Conservation (phyloP, 2,797 vertebrate species). For the Toxotes lorentzi region DNA sequence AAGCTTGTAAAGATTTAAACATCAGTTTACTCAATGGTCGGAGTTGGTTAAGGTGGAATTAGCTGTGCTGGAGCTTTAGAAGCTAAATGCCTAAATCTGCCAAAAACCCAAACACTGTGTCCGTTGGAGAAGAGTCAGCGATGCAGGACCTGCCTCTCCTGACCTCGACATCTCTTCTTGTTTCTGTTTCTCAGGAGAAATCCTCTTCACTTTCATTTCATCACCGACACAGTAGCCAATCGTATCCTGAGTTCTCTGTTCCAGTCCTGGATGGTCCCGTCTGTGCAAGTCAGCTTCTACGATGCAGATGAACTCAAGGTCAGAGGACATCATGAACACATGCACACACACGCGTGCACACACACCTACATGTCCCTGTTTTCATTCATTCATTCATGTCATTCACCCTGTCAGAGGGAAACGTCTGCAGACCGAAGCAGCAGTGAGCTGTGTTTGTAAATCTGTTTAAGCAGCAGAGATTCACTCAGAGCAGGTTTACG, state of each 20-base stretch:
- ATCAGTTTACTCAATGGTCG: background rate
- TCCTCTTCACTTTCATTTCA: slow-evolving; percentile 95
- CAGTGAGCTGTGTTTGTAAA: slow-evolving; percentile 14
- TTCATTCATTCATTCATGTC: too few species aligned
- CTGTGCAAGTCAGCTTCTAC: slow-evolving; percentile 94
- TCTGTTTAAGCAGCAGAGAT: slow-evolving; percentile 16
- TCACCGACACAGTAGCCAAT: slow-evolving; percentile 92
- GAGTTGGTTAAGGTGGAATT: too few species aligned
- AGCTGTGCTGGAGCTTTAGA: background rate
- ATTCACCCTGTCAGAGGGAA: slow-evolving; percentile 37
- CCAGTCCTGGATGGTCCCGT: slow-evolving; percentile 96
- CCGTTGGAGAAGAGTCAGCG: too few species aligned
- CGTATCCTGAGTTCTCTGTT: slow-evolving; percentile 92
- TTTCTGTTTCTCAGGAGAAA: slow-evolving; percentile 88
- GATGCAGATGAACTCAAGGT: slow-evolving; percentile 94
- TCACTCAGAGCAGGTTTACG: background rate
- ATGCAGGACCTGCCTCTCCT: too few species aligned
- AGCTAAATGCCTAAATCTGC: background rate
- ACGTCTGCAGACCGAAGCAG: background rate
- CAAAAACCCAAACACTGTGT: too few species aligned
- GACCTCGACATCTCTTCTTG: background rate
- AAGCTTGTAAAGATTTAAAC: slow-evolving; percentile 7
- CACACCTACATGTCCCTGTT: background rate
- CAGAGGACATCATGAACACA: slow-evolving; percentile 26
- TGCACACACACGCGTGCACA: background rate